Conservation (phyloP, 64 coral and sea anemone species). For the Dendrophyllia cribrosa region DNA sequence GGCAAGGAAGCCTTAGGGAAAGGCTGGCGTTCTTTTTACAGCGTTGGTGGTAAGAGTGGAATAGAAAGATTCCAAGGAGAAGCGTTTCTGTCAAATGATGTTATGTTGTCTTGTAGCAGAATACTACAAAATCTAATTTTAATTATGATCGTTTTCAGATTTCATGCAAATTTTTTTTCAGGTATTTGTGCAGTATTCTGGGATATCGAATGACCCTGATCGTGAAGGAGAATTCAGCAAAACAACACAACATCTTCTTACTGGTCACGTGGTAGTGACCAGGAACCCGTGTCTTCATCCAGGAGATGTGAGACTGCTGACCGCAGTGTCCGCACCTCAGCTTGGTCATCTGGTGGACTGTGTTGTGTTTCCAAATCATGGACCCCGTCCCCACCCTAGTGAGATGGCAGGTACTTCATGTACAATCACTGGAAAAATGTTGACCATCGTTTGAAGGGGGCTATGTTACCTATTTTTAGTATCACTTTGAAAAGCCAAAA, state of each 20-base stretch:
- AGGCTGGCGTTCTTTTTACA: too few species aligned
- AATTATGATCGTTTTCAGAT: too few species aligned
- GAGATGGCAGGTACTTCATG: slow-evolving; percentile 82
- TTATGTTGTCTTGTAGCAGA: too few species aligned
- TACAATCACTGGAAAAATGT: background rate
- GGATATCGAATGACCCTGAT: slow-evolving; percentile 50
- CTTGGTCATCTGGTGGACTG: slow-evolving; percentile 81
- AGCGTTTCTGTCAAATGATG: too few species aligned
- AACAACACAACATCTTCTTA: background rate
- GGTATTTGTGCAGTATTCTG: slow-evolving; percentile 91
- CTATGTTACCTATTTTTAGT: too few species aligned
- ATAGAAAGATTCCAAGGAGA: too few species aligned
- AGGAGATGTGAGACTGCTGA: slow-evolving; percentile 80
- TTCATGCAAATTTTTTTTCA: too few species aligned
- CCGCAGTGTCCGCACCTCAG: slow-evolving; percentile 57
- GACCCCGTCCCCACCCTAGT: slow-evolving; percentile 71
- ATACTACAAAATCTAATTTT: too few species aligned
- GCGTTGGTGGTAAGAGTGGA: too few species aligned
- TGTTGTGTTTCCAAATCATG: slow-evolving; percentile 77
- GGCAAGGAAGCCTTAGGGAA: too few species aligned
- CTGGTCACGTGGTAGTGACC: slow-evolving; percentile 75
- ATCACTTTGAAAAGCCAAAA: too few species aligned
- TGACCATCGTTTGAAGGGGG: too few species aligned
- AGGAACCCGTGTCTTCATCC: slow-evolving; percentile 91
- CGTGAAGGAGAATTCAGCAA: slow-evolving; percentile 51